Percentiles rank a stretch among this genome's conserved stretches.
Conservation (phyloP, 2,113 vertebrate genomes). For the Marmota monax region DNA sequence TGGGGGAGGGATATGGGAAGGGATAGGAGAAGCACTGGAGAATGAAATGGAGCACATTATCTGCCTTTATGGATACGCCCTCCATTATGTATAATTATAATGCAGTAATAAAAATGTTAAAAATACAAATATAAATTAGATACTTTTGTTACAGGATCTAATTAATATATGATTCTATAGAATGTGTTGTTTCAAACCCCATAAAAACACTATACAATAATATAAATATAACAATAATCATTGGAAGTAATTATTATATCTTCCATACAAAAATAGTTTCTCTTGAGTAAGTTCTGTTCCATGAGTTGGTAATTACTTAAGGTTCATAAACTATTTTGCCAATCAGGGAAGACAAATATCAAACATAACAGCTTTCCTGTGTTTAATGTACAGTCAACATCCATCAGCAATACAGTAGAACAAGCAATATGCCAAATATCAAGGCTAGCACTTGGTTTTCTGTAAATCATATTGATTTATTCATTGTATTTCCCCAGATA, state of each 20-base stretch:
- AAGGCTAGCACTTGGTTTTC: background rate
- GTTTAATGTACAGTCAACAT: background rate
- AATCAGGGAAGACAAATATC: background rate
- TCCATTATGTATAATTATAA: no score
- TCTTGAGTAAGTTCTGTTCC: background rate
- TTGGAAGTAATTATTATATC: background rate
- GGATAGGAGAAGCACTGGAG: no score
- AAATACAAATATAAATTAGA: background rate
- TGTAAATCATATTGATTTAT: background rate
- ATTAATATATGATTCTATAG: background rate
- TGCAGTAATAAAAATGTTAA: no score
- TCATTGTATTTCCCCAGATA: background rate
- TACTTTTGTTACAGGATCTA: background rate
- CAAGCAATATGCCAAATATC: background rate
- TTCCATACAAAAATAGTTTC: background rate
- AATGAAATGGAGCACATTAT: no score
- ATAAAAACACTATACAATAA: background rate
- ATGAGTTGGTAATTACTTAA: background rate
- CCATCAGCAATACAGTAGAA: background rate
- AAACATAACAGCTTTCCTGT: background rate
- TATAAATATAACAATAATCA: slow-evolving; percentile 1
- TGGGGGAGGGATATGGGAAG: no score
- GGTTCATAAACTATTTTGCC: background rate
- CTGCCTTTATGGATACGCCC: no score
- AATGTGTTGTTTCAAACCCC: background rate